Conservation (phyloP, 2,113 vertebrate species). For the Pterocles gutturalis region DNA sequence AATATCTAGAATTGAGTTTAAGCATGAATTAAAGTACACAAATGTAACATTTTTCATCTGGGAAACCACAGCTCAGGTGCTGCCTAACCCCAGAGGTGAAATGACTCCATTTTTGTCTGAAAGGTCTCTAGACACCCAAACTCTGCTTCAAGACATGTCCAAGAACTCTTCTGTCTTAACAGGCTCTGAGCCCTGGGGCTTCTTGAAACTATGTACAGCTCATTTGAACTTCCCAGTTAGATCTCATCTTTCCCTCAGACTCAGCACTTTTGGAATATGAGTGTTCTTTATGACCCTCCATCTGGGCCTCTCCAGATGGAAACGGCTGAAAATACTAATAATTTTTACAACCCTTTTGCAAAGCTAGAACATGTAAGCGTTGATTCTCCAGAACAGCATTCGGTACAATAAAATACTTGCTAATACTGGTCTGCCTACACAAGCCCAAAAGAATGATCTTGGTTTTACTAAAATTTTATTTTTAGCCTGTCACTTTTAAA, state of each 20-base stretch:
- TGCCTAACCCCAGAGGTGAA: background rate
- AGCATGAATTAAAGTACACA: background rate
- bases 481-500: background rate
- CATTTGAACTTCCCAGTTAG: background rate
- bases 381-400: background rate
- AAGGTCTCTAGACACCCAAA: background rate
- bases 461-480: background rate
- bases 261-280: constrained; percentile 26
- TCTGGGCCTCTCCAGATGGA: background rate
- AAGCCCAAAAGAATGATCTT: background rate
- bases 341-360: background rate
- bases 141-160: background rate
- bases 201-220: background rate
- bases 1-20: background rate
- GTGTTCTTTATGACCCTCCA: background rate
- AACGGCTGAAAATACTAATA: background rate
- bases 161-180: background rate
- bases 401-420: background rate
- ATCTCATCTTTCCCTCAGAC: constrained; percentile 28
- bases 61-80: background rate
- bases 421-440: constrained; percentile 5
- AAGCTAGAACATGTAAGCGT: background rate
- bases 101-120: background rate
- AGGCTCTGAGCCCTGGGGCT: background rate
- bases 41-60: background rate